A percentile compares a stretch with the other conserved stretches of the same genome.
Evolutionary conservation across 2,113 vertebrate species (phyloP).

Genomic region (Sphaerodactylus townsendi): DNA sequence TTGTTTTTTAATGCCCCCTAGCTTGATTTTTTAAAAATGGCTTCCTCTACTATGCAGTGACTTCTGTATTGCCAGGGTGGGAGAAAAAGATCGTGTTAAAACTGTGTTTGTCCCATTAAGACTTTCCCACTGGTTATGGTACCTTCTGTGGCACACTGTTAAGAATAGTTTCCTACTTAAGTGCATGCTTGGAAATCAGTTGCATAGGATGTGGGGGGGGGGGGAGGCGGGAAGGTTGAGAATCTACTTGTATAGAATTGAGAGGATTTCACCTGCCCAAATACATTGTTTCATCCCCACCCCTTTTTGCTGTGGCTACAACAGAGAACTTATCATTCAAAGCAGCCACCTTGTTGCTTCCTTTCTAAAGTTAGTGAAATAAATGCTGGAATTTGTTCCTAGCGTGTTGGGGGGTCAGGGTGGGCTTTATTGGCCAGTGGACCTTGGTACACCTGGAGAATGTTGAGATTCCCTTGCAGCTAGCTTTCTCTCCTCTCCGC

Average conservation of each 20-base stretch:
- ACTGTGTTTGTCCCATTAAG: not conserved
- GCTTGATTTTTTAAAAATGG: not conserved
- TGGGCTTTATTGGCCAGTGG: not conserved
- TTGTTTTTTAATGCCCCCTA: no score
- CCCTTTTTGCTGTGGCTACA: not conserved
- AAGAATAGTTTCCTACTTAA: not conserved
- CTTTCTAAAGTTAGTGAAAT: not conserved
- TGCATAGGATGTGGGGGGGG: not conserved
- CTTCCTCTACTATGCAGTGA: no score
- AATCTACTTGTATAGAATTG: not conserved
- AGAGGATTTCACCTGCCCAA: not conserved
- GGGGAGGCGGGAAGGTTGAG: not conserved
- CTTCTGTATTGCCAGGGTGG: no score
- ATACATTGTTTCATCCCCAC: not conserved
- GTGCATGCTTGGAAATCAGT: not conserved
- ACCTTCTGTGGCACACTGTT: not conserved
- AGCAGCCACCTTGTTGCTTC: not conserved
- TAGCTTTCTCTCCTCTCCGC: not conserved
- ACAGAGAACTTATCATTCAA: not conserved
- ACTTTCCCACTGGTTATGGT: not conserved
- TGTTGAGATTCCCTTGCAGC: constrained; percentile 23
- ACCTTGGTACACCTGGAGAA: constrained; percentile 10
- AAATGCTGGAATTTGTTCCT: not conserved
- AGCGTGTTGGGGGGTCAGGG: not conserved
- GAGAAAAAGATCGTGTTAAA: no score